Base-by-base conservation (phyloP, 23 tunicate genomes). In the Ascidia mentula region DNA sequence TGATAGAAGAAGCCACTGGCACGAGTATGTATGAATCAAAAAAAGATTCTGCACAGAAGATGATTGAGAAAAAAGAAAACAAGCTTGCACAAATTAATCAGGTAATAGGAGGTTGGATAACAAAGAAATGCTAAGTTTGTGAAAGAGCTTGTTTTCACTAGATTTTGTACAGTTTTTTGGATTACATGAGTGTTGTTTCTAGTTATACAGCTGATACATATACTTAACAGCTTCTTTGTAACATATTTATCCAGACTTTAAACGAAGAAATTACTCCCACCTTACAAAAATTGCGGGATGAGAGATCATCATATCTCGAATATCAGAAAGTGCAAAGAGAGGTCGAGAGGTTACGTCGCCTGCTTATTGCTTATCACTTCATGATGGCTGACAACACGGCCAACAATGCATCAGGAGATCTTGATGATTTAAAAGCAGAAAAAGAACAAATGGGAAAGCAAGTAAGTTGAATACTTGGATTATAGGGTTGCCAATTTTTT, bases 1-100 rank as follows among this genome's bases (percentile, higher is more conserved):
- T 95, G 98, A 95, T 95, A 36, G 98, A 95, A 72, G 98, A 95
- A 78, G 98, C 98, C 3, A 95, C 98, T 0, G 98, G 98, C 18
- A 95, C 98, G 32, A 85, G 95, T 42, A 95, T 95, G 98, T 95
- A 95, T 61, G 98, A 95, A 45, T 75, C 91, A 1, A 95, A 95
- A 81, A 95, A 95, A 72, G 91, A 89, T 35, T 89, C 95, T 20
- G 95, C 95, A 59, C 88, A 85, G 34, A 82, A 78, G 38, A 86
- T 86, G 95, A 95, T 95, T 17, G 86, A 89, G 75, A 95, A 89
- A 40, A 95, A 95, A 82, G 95, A 95, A 78, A 82, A 72, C 60
- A 95, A 95, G 82, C 77, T 89, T 34, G 53, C 79, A 0, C 80
- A 78, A 59, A 82, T 88, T 18, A 88, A 88, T 40, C 59, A 60